Conservation (phyloP, 2,888 invertebrate genomes). For the Mycalesis mineus region DNA sequence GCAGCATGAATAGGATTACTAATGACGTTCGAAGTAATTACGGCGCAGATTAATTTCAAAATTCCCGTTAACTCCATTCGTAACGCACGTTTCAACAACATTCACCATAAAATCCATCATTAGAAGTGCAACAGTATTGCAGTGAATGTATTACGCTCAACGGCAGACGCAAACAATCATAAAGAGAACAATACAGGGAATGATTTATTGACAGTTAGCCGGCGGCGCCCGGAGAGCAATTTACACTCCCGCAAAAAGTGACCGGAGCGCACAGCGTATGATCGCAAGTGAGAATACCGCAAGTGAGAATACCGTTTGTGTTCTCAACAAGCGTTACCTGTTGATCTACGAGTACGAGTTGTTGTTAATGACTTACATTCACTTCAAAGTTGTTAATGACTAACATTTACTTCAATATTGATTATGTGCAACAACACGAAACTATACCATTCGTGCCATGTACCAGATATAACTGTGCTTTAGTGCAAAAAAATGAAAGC, state of each 20-base stretch:
- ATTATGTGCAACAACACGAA: not conserved
- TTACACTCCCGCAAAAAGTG: conserved; percentile 54
- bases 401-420: not conserved
- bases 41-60: not conserved
- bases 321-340: conserved; percentile 1
- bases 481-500: not conserved
- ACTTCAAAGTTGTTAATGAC: not conserved
- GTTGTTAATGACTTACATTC: conserved; percentile 1
- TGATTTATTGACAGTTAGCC: conserved; percentile 57
- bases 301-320: conserved; percentile 10
- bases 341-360: not conserved
- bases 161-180: conserved; percentile 23
- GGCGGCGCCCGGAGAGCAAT: conserved; percentile 52
- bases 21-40: not conserved
- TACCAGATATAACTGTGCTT: not conserved
- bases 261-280: conserved; percentile 24
- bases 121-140: conserved; percentile 5
- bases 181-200: conserved; percentile 41
- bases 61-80: conserved; percentile 5
- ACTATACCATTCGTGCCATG: not conserved
- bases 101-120: conserved; percentile 10
- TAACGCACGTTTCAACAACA: not conserved
- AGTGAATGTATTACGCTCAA: conserved; percentile 10
- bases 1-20: not conserved
- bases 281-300: conserved; percentile 19